These are phyloP conservation scores for Vespertilio murinus DNA, from an alignment of 2,797 vertebrate genomes.

Conservation along the genomic window DNA sequence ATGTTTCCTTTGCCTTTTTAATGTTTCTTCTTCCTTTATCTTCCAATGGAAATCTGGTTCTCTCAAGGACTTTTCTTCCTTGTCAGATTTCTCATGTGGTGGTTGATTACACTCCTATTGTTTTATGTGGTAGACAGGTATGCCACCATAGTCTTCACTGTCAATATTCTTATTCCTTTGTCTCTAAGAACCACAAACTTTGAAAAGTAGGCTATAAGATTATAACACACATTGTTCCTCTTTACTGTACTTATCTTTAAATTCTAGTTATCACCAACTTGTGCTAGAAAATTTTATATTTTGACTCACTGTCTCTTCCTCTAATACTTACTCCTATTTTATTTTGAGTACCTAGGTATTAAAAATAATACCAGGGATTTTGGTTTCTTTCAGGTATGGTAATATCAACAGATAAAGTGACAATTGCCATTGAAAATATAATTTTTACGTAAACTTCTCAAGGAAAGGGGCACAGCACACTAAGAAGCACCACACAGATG, in stretches of 20 bases:
- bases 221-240: neutral
- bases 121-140: neutral
- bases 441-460: neutral
- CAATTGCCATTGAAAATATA: neutral
- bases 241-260: neutral
- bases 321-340: neutral
- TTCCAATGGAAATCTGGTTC: neutral
- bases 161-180: neutral
- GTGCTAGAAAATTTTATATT: neutral
- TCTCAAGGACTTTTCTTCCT: neutral
- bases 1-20: neutral
- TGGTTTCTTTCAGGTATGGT: neutral
- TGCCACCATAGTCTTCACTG: neutral
- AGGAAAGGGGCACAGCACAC: neutral
- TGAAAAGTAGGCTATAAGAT: neutral
- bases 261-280: neutral
- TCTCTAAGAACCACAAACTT: neutral
- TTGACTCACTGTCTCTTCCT: neutral
- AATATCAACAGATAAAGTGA: neutral
- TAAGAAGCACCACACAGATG: fast-evolving
- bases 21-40: neutral
- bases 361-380: neutral
- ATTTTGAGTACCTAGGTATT: neutral
- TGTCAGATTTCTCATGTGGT: neutral
- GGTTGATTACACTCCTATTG: neutral